These are phyloP conservation scores for Stenichneumon culpator DNA, from an alignment of 2,888 invertebrate genomes.

Conservation along the genomic window DNA sequence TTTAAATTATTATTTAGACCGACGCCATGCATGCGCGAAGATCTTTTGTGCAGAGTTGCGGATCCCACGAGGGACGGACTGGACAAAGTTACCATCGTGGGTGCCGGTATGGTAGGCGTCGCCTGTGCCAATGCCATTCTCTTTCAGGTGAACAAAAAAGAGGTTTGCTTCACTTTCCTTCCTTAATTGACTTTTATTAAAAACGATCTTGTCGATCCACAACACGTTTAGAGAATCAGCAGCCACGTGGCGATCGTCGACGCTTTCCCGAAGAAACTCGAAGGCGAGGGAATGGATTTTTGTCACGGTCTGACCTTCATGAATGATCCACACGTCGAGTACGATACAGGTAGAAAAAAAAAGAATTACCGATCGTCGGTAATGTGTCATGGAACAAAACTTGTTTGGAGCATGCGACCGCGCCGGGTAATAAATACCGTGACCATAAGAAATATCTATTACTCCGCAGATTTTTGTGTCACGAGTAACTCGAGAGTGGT, in stretches of 20 bases:
- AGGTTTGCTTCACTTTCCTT: not conserved
- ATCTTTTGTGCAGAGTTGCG: constrained; percentile 80
- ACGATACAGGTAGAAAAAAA: constrained; percentile 86
- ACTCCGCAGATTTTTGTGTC: constrained; percentile 85
- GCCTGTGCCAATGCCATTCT: constrained; percentile 88
- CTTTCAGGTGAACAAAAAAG: constrained; percentile 85
- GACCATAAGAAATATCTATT: constrained; percentile 15
- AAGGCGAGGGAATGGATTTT: constrained; percentile 89
- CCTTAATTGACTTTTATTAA: not conserved
- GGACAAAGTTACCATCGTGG: constrained; percentile 88
- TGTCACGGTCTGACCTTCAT: constrained; percentile 87
- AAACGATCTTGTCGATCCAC: constrained; percentile 14
- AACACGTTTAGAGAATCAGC: constrained; percentile 85
- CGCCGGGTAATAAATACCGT: not conserved
- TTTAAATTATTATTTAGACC: constrained; percentile 32
- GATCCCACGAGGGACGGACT: constrained; percentile 81
- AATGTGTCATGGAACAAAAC: not conserved
- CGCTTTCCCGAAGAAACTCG: constrained; percentile 87
- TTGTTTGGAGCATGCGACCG: not conserved
- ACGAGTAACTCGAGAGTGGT: constrained; percentile 86
- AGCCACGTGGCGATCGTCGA: constrained; percentile 88
- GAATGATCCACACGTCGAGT: constrained; percentile 86
- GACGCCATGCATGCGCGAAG: constrained; percentile 77
- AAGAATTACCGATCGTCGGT: constrained; percentile 17
- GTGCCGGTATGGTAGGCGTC: constrained; percentile 89